Evolutionary conservation across 2,888 invertebrate species (phyloP), one percentile per base, ranked within the genome.

Genomic region (Timema cristinae): DNA sequence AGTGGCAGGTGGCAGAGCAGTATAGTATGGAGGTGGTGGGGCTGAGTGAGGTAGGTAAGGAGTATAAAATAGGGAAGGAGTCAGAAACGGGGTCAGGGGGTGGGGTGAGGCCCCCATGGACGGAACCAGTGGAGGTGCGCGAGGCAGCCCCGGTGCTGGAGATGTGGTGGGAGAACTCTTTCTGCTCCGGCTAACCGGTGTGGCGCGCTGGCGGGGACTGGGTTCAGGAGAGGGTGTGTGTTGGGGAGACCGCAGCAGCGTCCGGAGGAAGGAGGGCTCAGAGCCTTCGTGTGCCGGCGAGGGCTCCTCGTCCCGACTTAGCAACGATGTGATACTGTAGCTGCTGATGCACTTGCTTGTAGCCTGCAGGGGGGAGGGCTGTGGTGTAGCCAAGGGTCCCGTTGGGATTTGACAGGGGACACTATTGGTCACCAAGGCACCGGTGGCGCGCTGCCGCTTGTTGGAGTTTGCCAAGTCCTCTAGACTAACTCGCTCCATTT

Each of bases 321-420:
- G 85, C 80, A 94, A 85, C 75, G 93, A 93, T 80, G 92, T 92
- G 81, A 94, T 94, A 84, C 93, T 93, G 84, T 93, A 93, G 81
- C 91, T 92, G 82, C 91, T 90, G 76, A 86, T 75, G 67, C 74
- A 73, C 78, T 81, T 86, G 79, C 66, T 82, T 77, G 51, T 81
- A 80, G 72, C 82, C 78, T 63, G 72, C 79, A 74, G 75, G 69
- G 74, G 73, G 73, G 73, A 71, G 72, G 73, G 75, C n/a, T n/a
- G n/a, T 80, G 68, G 69, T 74, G 71, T 76, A 47, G 75, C 75
- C 52, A 75, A 77, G 54, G 74, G 75, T 76, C 72, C 76, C 72
- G 73, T 77, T 72, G 75, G 78, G 71, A 76, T 77, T 69, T 81
- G 81, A 81, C 49, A 82, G 80, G 15, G 82, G 75, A 69, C 73